Evolutionary conservation across 1,140 invertebrate species (phyloP).

Genomic region (Pomacea maculata): DNA sequence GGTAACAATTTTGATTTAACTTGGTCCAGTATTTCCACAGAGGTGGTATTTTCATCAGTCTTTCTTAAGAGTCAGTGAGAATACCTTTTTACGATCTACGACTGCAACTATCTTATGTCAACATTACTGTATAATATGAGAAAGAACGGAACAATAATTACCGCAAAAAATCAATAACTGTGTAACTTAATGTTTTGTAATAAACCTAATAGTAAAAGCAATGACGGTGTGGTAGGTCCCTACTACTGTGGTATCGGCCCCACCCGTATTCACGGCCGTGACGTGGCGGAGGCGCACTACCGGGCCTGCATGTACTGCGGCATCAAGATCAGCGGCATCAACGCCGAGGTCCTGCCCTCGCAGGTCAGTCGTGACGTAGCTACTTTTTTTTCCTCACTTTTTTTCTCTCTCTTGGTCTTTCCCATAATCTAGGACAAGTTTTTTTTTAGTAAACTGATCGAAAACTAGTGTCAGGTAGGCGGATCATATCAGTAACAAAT

Average conservation of each 20-base stretch:
- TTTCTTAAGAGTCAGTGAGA: no score
- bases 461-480: no score
- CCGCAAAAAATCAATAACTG: background rate
- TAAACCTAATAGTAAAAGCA: no score
- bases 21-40: no score
- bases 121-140: background rate
- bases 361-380: constrained; percentile 23
- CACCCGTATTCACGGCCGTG: constrained; percentile 82
- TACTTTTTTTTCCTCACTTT: no score
- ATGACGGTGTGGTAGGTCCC: constrained; percentile 72
- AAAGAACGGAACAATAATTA: background rate
- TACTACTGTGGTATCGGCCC: constrained; percentile 97
- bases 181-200: background rate
- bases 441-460: no score
- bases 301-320: constrained; percentile 81
- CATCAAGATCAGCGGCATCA: constrained; percentile 85
- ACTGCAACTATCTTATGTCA: background rate
- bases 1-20: constrained; percentile 38
- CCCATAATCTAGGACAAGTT: background rate
- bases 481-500: no score
- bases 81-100: no score
- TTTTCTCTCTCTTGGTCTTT: no score
- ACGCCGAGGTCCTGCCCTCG: constrained; percentile 92
- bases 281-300: constrained; percentile 90
- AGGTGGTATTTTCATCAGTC: no score